Evolutionary conservation across 2,113 vertebrate species (phyloP), one percentile per base, ranked within the genome.

Genomic region (Paraplagusia blochii): DNA sequence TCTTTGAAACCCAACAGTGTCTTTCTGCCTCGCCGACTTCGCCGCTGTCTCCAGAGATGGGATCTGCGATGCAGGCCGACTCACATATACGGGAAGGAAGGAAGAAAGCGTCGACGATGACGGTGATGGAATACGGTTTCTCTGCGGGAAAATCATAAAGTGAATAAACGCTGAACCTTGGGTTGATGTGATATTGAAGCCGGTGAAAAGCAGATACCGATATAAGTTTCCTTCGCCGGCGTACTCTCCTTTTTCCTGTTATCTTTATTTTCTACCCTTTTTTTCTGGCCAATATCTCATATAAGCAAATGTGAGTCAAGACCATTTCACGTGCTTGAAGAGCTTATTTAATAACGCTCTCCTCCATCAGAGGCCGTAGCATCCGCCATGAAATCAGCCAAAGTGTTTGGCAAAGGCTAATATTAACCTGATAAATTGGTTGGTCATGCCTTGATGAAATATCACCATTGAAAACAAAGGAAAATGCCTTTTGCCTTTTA

Each of bases 1-100:
- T 80, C 61, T 72, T 59, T 63, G 75, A 74, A 79, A 81, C 78
- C 75, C 74, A 60, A 33, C 69, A 22, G 65, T 58, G 66, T 44
- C 50, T 84, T 76, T 78, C 64, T 54, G 77, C 69, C 54, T 80
- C 62, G 15, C 39, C 66, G 77, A 19, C 51, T 53, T 19, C 48
- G 53, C 65, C 9, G 6, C 59, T 19, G 51, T 77, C 73, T 72
- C 66, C 60, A 0, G 46, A 84, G 80, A 86, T 83, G 72, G 67
- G 66, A 73, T 82, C 69, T 80, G 39, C 71, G 72, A 84, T 73
- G 78, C 73, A 64, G 62, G 49, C 63, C 34, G 9, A 56, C 48
- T 79, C 77, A 76, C 80, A 85, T 83, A 84, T 76, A 76, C 76
- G 45, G 54, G 36, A 63, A 60, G 52, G 50, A 63, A 60, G 51